Base-by-base conservation (phyloP, 1,140 invertebrate genomes). In the Cotesia typhae region DNA sequence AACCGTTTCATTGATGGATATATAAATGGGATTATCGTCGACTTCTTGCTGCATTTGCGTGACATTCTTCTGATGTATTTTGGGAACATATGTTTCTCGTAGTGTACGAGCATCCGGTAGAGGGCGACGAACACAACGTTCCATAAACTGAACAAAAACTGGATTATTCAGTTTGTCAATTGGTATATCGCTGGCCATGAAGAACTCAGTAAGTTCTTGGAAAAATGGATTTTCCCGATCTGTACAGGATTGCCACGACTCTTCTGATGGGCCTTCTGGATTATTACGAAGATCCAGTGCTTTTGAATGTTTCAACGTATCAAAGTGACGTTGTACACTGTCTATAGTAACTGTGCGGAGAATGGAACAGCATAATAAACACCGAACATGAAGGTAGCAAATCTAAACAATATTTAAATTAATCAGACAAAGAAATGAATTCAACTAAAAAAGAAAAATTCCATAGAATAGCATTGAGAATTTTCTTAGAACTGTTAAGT, bases 141-240 rank as follows among this genome's bases (percentile, higher is more conserved):
- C 7, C 53, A 55, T 55, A 20, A 55, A 55, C n/a, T 55, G 53
- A 4, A 55, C 53, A 20, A 55, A 55, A 20, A 7, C 53, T 55
- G 53, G 9, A 55, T 55, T 55, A n/a, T 55, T 55, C 6, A 55
- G 53, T 20, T 55, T 55, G 53, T 55, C 53, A 55, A 55, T 55
- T 6, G 6, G 17, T 12, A 55, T 14, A n/a, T 55, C 53, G 53
- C 4, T 55, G 12, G 53, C 17, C 53, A 55, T 55, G 53, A 20
- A 55, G 17, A 55, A 55, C 9, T 55, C 53, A 1, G 53, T 55
- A 4, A 55, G 17, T 55, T 55, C 53, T 55, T 55, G 9, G 53
- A 55, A 55, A 12, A 55, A 55, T 55, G 53, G 53, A 55, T 55
- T 55, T 55, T 20, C 53, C 1, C 53, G 53, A 55, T 55, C 53